These are phyloP conservation scores for Sebastes baramenuke DNA, from an alignment of 2,797 vertebrate genomes.

Conservation along the genomic window DNA sequence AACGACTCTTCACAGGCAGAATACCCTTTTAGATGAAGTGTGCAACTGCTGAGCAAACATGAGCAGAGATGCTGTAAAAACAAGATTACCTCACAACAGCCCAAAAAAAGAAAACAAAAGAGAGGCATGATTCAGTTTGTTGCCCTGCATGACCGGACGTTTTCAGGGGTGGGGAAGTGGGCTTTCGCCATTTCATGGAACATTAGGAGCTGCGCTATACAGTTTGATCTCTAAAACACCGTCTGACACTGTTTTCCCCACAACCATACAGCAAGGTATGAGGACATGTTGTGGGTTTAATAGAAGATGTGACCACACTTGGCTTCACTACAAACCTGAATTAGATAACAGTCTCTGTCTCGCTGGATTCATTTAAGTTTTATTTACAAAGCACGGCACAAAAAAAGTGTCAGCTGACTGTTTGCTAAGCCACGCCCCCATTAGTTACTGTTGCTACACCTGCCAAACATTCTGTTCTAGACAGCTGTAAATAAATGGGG, in stretches of 20 bases:
- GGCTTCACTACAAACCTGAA: too few relatives aligned
- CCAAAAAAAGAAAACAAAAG: not conserved
- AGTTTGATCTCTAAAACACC: not conserved
- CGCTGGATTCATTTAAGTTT: too few relatives aligned
- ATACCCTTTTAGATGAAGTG: not conserved
- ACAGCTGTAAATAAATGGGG: too few relatives aligned
- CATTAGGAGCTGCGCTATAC: not conserved
- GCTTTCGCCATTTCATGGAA: slow-evolving; percentile 20
- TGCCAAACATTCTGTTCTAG: rapidly evolving
- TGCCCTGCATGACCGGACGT: not conserved
- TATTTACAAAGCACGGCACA: too few relatives aligned
- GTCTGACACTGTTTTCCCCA: not conserved
- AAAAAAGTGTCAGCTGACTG: too few relatives aligned
- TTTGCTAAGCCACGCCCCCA: too few relatives aligned
- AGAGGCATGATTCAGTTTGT: not conserved
- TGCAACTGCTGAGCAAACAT: not conserved
- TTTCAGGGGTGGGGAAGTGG: not conserved
- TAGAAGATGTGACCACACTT: not conserved
- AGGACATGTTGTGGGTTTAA: not conserved
- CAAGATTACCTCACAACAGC: not conserved
- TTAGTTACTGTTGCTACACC: too few relatives aligned
- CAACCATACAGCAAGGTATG: not conserved
- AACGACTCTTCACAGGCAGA: not conserved
- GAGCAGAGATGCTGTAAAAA: slow-evolving; percentile 7
- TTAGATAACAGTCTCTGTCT: too few relatives aligned